Percentiles rank a stretch among this genome's conserved stretches.
Evolutionary conservation across 2,113 vertebrate genomes (phyloP).

Genomic region (Callocephalon fimbriatum): DNA sequence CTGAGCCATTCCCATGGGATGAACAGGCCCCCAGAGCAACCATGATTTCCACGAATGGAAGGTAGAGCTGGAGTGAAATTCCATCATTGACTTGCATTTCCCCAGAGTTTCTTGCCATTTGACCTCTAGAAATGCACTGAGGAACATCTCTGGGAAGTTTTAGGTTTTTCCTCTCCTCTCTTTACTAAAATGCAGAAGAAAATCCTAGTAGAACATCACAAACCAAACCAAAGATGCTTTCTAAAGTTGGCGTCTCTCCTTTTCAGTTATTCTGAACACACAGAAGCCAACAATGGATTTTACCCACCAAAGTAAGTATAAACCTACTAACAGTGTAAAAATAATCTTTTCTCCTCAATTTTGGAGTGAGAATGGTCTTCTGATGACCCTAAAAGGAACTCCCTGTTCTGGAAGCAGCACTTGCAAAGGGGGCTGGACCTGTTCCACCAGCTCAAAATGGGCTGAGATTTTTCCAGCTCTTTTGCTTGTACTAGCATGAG

Average conservation of each 20-base stretch:
- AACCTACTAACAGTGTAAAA: background rate
- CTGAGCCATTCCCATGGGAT: background rate
- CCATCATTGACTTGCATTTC: background rate
- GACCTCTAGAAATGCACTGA: background rate
- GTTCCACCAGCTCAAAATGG: background rate
- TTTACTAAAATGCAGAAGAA: background rate
- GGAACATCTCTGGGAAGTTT: background rate
- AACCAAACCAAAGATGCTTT: background rate
- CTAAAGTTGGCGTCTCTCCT: background rate
- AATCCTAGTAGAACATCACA: background rate
- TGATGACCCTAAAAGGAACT: background rate
- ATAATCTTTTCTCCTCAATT: background rate
- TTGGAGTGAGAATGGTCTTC: background rate
- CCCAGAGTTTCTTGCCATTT: background rate
- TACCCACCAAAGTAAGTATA: background rate
- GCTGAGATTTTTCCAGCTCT: background rate
- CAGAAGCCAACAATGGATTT: background rate
- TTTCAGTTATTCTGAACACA: slow-evolving; percentile 5
- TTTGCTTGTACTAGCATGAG: rapidly evolving
- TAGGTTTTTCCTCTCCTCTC: background rate
- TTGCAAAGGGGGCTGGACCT: background rate
- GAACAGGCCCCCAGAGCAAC: background rate
- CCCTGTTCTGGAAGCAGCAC: background rate
- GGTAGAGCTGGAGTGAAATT: background rate
- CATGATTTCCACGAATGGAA: background rate